Evolutionary conservation across 1,140 invertebrate genomes (phyloP), one percentile per base, ranked within the genome.

Genomic region (Diachasma alloeum): DNA sequence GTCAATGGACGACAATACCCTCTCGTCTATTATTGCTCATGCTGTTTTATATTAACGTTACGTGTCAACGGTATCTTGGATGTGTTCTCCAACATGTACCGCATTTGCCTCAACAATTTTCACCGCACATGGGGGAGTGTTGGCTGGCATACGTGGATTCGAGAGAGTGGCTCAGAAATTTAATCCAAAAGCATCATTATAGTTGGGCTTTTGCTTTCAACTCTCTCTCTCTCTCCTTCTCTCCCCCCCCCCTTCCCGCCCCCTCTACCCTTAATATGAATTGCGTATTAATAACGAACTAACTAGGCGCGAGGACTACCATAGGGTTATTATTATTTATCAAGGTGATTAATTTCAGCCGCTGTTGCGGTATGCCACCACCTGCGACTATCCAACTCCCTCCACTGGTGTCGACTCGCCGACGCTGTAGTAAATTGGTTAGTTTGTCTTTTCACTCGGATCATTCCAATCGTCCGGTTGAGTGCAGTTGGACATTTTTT

Each of bases 201-300:
- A 63, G 59, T 63, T 63, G 24, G 48, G 48, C 48, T 56, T 56
- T 56, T 56, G 48, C 48, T 26, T 63, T 19, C 66, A 26, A 39
- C 36, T 15, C 59, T 15, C 11, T 31, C 8, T 2, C 22, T 6
- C 59, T 53, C 17, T 46, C 44, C 10, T 3, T 11, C n/a, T 46
- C n/a, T 4, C 10, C 44, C 3, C 44, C 44, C 53, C 8, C 6
- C 19, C 19, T n/a, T 2, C 24, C 24, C 59, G 8, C 8, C 13
- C 26, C 26, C 24, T 10, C 13, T 8, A 10, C 26, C 66, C 66
- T 89, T 86, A 89, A 89, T 89, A 89, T 89, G 86, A 88, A 89
- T 89, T 87, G 87, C 84, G 81, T 86, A 88, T 89, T 87, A 89
- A 88, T 88, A 89, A 87, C 86, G 82, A 83, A 86, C 82, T 83